Base-by-base conservation (phyloP, 2,797 vertebrate species). In the Pogonophryne albipinna region DNA sequence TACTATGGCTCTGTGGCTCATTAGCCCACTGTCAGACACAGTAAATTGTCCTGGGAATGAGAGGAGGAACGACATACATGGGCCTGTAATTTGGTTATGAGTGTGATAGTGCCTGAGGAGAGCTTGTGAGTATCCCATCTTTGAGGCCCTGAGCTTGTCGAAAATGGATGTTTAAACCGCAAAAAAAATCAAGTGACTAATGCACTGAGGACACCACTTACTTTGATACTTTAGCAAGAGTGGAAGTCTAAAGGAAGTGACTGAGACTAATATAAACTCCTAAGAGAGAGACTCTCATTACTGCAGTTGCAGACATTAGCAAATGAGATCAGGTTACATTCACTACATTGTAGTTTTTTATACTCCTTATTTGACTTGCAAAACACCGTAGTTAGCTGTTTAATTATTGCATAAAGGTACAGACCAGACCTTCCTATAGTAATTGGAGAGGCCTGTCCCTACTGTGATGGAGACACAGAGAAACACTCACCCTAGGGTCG, bases 31-130 rank as follows among this genome's bases (percentile, higher is more conserved):
- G 74, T 85, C 76, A 78, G 84, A 87, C 41, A 12, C 75, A 53
- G 56, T 62, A 79, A 83, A 90, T 77, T 85, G 84, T 85, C 85
- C 45, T 72, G 85, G 63, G 88, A 91, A 87, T 79, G 80, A 85
- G 79, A 78, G 38, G 79, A 79, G 77, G 71, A 70, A 77, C 14
- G 44, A 79, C 76, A 76, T 70, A 76, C 63, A 76, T 8, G n/a
- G 74, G 74, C 83, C 84, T 87, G 75, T 92, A 92, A 92, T 91
- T 85, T 84, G 45, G 86, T 92, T 90, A 87, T 68, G 56, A 82
- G 71, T 15, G 11, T 55, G 62, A 85, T 80, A 59, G 85, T 79
- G 85, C 84, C 76, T 60, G 62, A 79, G 53, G 70, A 87, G 57
- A 61, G 66, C 77, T 66, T 73, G 80, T 82, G 76, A 71, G 79